phyloP scores from a whole-genome alignment of 2,888 invertebrate genomes.

The Dendrolimus houi region DNA sequence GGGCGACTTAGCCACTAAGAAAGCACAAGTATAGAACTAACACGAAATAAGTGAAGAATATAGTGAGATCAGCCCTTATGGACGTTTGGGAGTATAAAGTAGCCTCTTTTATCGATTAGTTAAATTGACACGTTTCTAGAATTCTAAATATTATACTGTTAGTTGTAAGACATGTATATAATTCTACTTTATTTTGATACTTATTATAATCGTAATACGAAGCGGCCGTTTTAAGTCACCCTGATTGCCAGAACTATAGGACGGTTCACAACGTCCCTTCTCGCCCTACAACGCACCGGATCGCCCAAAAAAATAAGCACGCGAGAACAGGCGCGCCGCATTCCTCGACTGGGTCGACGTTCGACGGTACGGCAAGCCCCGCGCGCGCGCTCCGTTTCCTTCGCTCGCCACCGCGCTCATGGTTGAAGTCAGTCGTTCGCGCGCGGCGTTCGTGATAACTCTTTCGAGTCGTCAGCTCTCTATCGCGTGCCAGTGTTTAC shows the following conservation, averaged over 20 bases:
- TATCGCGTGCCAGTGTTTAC: slow-evolving; percentile 63
- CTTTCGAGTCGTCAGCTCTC: slow-evolving; percentile 36
- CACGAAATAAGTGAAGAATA: too few species aligned
- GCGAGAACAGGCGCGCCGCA: slow-evolving; percentile 65
- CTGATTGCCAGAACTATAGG: not conserved
- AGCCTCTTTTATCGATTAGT: too few species aligned
- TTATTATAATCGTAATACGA: too few species aligned
- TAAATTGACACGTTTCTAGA: too few species aligned
- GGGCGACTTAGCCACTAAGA: too few species aligned
- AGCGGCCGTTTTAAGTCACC: too few species aligned
- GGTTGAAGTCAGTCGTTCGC: slow-evolving; percentile 48
- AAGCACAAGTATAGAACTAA: too few species aligned
- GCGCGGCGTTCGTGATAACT: slow-evolving; percentile 53
- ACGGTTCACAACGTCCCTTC: slow-evolving; percentile 17
- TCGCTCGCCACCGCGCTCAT: slow-evolving; percentile 12
- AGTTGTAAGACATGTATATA: too few species aligned
- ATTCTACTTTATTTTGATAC: too few species aligned
- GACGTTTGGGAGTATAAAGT: too few species aligned
- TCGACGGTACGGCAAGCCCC: slow-evolving; percentile 38
- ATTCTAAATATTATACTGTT: too few species aligned
- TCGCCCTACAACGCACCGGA: slow-evolving; percentile 30
- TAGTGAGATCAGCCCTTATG: too few species aligned
- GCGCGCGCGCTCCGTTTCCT: slow-evolving; percentile 16
- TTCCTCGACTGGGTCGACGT: slow-evolving; percentile 68
- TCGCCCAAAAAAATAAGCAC: slow-evolving; percentile 53